phyloP scores from a whole-genome alignment of 2,888 invertebrate genomes.

The Caenorhabditis japonica region DNA sequence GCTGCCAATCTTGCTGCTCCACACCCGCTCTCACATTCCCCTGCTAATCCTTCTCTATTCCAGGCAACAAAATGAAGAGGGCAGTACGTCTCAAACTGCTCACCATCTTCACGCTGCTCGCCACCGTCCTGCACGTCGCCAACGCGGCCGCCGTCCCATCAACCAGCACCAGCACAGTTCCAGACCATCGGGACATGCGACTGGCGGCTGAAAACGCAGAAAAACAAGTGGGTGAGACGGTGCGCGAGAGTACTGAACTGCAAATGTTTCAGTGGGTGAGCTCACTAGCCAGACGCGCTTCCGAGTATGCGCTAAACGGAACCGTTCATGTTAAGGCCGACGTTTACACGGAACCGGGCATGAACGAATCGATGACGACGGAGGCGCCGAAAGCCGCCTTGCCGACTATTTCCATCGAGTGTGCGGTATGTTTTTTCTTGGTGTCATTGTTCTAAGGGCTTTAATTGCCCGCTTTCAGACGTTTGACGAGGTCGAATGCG shows the following conservation, averaged over 20 bases:
- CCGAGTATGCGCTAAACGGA: background rate
- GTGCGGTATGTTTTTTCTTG: conserved; percentile 4
- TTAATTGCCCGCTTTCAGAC: too few species aligned
- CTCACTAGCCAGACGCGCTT: background rate
- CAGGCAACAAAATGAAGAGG: conserved; percentile 8
- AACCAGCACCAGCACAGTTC: background rate
- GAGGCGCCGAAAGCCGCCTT: background rate
- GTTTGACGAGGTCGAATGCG: conserved; percentile 9
- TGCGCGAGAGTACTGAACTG: background rate
- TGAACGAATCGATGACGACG: too few species aligned
- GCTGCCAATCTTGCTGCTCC: conserved; percentile 1
- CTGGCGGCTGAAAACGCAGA: background rate
- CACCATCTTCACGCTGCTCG: background rate
- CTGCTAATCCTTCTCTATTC: background rate
- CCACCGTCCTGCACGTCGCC: background rate
- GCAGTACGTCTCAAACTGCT: conserved; percentile 10
- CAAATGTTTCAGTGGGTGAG: conserved; percentile 18
- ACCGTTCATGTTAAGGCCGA: background rate
- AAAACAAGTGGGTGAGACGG: conserved; percentile 9
- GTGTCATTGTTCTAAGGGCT: too few species aligned
- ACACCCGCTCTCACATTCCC: background rate
- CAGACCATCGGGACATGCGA: background rate
- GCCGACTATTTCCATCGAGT: background rate
- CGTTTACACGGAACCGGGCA: too few species aligned
- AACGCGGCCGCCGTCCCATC: background rate